A percentile compares a stretch with the other conserved stretches of the same genome.
These are phyloP conservation scores for Helicoverpa assulta DNA, from an alignment of 2,888 invertebrate species.

Conservation along the genomic window DNA sequence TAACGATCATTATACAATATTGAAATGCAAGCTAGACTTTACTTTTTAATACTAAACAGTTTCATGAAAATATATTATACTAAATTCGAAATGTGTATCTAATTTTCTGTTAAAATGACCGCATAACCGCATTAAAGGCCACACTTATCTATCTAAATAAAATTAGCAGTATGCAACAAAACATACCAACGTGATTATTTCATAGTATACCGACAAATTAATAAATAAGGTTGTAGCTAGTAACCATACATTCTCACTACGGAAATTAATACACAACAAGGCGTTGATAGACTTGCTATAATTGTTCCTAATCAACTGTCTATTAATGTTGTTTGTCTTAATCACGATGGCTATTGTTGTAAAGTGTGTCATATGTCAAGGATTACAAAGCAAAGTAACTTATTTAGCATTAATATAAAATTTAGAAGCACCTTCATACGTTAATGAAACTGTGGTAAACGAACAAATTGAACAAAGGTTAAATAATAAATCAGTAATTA, in stretches of 20 bases:
- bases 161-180: not conserved
- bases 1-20: no score
- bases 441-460: no score
- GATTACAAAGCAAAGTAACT: no score
- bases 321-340: not conserved
- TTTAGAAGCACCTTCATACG: no score
- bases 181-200: constrained; percentile 1
- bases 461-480: no score
- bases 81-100: not conserved
- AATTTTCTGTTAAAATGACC: not conserved
- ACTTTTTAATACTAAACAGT: no score
- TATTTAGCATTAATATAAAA: no score
- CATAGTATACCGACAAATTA: not conserved
- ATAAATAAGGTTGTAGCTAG: not conserved
- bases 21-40: no score
- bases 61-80: no score
- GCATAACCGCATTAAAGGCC: not conserved
- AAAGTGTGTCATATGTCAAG: no score
- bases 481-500: no score
- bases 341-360: no score
- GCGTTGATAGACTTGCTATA: constrained; percentile 3
- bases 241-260: not conserved
- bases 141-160: not conserved
- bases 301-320: not conserved
- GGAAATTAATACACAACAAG: constrained; percentile 1